These are phyloP conservation scores for Cephus rjabovi DNA, from an alignment of 2,888 invertebrate genomes.

Conservation along the genomic window DNA sequence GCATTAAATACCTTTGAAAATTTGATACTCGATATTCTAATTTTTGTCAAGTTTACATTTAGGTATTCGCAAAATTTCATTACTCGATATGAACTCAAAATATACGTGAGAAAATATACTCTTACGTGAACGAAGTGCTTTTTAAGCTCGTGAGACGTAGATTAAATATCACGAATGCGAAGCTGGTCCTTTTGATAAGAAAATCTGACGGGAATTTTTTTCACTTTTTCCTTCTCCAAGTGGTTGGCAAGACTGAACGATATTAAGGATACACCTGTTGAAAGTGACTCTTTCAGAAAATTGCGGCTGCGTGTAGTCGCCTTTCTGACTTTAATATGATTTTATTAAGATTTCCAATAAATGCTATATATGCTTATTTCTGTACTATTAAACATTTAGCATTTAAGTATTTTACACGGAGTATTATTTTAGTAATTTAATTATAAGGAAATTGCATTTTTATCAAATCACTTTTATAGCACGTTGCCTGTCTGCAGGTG, in stretches of 20 bases:
- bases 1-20: background rate
- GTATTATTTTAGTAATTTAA: background rate
- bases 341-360: background rate
- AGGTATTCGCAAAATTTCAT: background rate
- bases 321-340: background rate
- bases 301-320: background rate
- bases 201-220: background rate
- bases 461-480: background rate
- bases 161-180: background rate
- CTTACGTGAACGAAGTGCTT: background rate
- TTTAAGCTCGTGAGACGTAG: background rate
- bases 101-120: background rate
- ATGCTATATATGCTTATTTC: background rate
- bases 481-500: background rate
- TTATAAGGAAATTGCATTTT: background rate
- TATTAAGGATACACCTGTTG: background rate
- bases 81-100: background rate
- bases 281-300: background rate
- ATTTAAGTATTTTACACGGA: background rate
- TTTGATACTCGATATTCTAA: background rate
- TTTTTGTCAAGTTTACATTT: background rate
- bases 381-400: background rate
- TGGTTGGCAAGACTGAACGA: background rate
- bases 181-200: background rate
- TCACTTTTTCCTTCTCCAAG: background rate